Percentiles rank a stretch among this genome's conserved stretches.
These are phyloP conservation scores for Penaeus japonicus DNA, from an alignment of 1,140 invertebrate species.

Conservation along the genomic window DNA sequence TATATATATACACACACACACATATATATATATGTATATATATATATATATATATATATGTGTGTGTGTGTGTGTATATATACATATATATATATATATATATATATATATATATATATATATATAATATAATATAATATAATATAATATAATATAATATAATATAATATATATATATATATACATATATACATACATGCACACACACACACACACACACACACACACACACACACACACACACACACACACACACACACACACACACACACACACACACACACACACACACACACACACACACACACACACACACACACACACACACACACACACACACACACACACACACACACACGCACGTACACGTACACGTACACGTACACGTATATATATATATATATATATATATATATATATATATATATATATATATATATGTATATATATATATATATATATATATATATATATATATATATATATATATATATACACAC, in stretches of 20 bases:
- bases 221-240: neutral
- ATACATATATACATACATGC: neutral
- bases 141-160: neutral
- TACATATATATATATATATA: neutral
- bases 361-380: neutral
- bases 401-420: constrained; percentile 6
- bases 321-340: neutral
- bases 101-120: constrained; percentile 6
- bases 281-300: neutral
- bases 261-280: neutral
- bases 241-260: neutral
- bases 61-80: neutral
- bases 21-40: neutral
- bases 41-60: neutral
- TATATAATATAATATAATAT: neutral
- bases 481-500: no score
- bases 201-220: neutral
- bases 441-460: neutral
- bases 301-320: neutral
- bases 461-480: no score
- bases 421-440: neutral
- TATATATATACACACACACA: neutral
- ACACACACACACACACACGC: neutral
- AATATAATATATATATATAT: neutral
- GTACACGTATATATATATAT: neutral